Conservation (phyloP, 2,888 invertebrate species). For the Orthonychiurus folsomi region DNA sequence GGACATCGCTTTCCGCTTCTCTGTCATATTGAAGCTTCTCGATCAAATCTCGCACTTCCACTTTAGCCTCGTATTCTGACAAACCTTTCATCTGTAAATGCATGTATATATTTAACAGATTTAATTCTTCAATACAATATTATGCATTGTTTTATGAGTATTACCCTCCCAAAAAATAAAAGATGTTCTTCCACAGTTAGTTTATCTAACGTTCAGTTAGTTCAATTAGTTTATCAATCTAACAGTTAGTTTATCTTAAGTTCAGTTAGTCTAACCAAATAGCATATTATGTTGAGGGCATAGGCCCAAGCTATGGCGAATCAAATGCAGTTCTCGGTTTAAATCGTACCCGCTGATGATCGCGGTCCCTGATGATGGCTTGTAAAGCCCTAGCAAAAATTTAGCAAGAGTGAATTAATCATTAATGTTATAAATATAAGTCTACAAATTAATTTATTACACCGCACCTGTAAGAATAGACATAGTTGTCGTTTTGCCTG, state of each 20-base stretch:
- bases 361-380: conserved; percentile 63
- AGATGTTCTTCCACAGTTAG: conserved; percentile 77
- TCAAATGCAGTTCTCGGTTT: conserved; percentile 54
- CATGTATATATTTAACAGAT: background rate
- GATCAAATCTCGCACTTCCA: conserved; percentile 50
- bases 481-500: conserved; percentile 71
- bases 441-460: no score
- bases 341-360: conserved; percentile 64
- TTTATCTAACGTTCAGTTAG: no score
- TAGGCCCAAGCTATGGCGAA: conserved; percentile 68
- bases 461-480: conserved; percentile 56
- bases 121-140: background rate
- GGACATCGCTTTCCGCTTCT: conserved; percentile 55
- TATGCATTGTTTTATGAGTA: no score
- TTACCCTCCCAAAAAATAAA: conserved; percentile 65
- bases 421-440: no score
- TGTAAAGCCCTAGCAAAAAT: conserved; percentile 62
- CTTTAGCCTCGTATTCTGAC: conserved; percentile 45
- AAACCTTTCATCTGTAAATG: conserved; percentile 57
- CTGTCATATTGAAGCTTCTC: conserved; percentile 54
- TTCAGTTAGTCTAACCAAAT: no score
- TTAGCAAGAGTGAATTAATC: conserved; percentile 25
- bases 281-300: conserved; percentile 86
- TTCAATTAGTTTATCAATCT: no score
- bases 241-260: no score